Evolutionary conservation across 2,113 vertebrate species (phyloP), one percentile per base, ranked within the genome.

Genomic region (Pionites leucogaster): DNA sequence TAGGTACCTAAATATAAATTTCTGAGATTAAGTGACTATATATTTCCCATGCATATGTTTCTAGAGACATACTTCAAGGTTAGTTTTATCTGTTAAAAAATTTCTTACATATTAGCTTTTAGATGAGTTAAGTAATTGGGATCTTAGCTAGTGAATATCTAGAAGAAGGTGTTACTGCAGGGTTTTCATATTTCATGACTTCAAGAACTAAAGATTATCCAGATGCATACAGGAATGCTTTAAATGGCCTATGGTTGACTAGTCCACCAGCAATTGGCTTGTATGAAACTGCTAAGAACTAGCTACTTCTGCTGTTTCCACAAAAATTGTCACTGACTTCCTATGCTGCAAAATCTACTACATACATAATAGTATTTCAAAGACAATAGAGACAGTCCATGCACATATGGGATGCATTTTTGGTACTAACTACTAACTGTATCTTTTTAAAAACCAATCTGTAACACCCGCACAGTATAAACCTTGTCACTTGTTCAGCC

Each of bases 201-300:
- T 71, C 19, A 44, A 80, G 69, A 95, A 75, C 33, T 60, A 91
- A 91, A 93, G 64, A 68, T 84, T 88, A 78, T 60, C 95, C 83
- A 95, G 86, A 83, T 55, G 60, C 6, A 3, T 15, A 55, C 3
- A 60, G 72, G 65, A 93, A 79, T 81, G 69, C 31, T 86, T 88
- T 82, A 77, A 78, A 88, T 67, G 23, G 28, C 55, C 71, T 59
- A 70, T 28, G 59, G 84, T 15, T 52, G 70, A 69, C 64, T 70
- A 35, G 44, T 87, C 82, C 47, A 52, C 65, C 63, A 84, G 83
- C 23, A 87, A 44, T 69, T 42, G 35, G 33, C 17, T 80, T 81
- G 41, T 63, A 39, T 84, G 59, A 79, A 91, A 76, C 29, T 60
- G 17, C 35, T 89, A 44, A 67, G 67, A 93, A 67, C 18, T 69